Percentiles rank a stretch among this genome's conserved stretches.
phyloP scores from a whole-genome alignment of 2,113 vertebrate genomes.

The Danio rerio region DNA sequence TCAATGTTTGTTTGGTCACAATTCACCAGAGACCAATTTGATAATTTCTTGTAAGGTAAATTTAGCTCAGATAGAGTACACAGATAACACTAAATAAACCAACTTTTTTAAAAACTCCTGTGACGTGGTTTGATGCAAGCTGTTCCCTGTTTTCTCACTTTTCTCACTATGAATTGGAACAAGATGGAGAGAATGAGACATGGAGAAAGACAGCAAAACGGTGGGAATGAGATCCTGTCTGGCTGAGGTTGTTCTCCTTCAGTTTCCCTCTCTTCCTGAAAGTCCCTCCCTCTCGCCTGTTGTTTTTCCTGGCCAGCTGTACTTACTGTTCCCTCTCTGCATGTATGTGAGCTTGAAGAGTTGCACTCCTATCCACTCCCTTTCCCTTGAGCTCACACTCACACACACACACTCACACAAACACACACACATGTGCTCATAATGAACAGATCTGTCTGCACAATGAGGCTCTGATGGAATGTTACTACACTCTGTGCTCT shows the following conservation, averaged over 20 bases:
- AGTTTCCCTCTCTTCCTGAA: conserved; percentile 75
- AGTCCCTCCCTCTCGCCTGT: conserved; percentile 58
- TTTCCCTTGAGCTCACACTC: conserved; percentile 61
- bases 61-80: background rate
- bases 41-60: background rate
- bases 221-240: conserved; percentile 61
- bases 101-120: background rate
- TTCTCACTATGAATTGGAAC: conserved; percentile 40
- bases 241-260: conserved; percentile 74
- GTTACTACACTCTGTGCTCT: background rate
- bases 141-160: conserved; percentile 17
- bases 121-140: conserved; percentile 50
- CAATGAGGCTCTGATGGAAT: conserved; percentile 20
- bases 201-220: conserved; percentile 44
- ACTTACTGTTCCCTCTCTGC: conserved; percentile 69
- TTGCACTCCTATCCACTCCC: conserved; percentile 44
- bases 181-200: conserved; percentile 4
- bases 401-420: too few species aligned
- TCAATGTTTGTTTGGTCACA: background rate
- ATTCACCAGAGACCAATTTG: background rate
- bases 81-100: background rate
- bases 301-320: conserved; percentile 71
- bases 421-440: conserved; percentile 15
- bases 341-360: conserved; percentile 48
- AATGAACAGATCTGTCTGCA: conserved; percentile 41